Base-by-base conservation (phyloP, 23 tunicate genomes). In the Pegea sp. region DNA sequence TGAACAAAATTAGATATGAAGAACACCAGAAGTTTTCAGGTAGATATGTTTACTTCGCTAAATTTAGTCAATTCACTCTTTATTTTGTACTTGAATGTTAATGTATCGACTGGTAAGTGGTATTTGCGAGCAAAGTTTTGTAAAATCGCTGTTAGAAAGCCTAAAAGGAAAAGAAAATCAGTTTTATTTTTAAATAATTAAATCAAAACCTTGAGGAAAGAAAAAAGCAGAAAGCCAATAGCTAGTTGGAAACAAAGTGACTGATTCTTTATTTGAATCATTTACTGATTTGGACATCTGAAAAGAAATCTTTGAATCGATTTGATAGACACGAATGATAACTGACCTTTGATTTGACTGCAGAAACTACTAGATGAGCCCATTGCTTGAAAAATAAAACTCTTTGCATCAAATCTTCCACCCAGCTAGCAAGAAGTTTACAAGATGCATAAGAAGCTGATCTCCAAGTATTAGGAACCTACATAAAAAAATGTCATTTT, bases 191-290 rank as follows among this genome's bases (percentile, higher is more conserved):
- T 26, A 26, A 13, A 8, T 18, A 13, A 29, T 28, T 60, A 0
- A 32, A 20, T 38, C 38, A 8, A 25, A 32, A 71, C 80, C 93
- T 81, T 81, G 93, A 3, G 93, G 93, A 59, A 81, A 81, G 31
- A 71, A 81, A 57, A 81, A 81, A 2, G 93, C 93, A 16, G 93
- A 81, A 20, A 81, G 56, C 93, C 93, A 81, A 59, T 66, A 81
- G 42, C 93, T 81, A 0, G 66, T 81, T 28, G 93, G 93, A 38
- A 71, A 68, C 24, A 53, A 57, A 44, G 2, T 44, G 22, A 30
- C 66, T 22, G 26, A 22, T 25, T 46, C 57, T 8, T 31, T n/a
- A 34, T 30, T 26, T 4, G 52, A 6, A 20, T 51, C 56, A 16
- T 18, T 20, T 20, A 11, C 22, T 20, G 8, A 7, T 51, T 13